Evolutionary conservation across 1,140 invertebrate genomes (phyloP).

Genomic region (Sipha flava): DNA sequence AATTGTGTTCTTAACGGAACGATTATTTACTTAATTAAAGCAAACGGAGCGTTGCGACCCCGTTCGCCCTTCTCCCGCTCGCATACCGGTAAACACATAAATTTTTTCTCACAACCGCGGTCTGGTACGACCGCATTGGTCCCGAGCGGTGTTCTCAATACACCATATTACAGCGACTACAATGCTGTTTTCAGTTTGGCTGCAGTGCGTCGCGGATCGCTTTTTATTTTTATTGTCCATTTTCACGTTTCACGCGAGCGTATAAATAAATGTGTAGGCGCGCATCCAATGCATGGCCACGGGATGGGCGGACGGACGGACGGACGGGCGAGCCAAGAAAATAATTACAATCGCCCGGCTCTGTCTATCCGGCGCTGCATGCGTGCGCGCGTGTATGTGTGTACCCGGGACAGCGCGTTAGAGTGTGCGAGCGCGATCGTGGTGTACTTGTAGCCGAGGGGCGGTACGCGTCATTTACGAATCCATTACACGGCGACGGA

Average conservation of each 20-base stretch:
- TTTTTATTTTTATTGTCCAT: background rate
- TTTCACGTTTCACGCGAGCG: constrained; percentile 10
- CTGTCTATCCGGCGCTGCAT: background rate
- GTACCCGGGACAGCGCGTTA: too few relatives aligned
- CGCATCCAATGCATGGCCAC: background rate
- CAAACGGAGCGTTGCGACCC: too few relatives aligned
- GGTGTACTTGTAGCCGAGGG: background rate
- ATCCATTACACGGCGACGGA: constrained; percentile 8
- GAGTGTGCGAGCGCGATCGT: background rate
- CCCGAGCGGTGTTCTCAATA: too few relatives aligned
- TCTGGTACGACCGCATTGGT: too few relatives aligned
- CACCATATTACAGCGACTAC: too few relatives aligned
- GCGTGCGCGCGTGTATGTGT: background rate
- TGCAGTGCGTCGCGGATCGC: too few relatives aligned
- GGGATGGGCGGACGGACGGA: background rate
- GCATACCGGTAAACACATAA: too few relatives aligned
- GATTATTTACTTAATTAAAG: too few relatives aligned
- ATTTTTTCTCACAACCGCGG: too few relatives aligned
- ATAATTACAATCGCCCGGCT: constrained; percentile 13
- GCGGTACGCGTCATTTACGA: constrained; percentile 29
- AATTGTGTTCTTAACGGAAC: too few relatives aligned
- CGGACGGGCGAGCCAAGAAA: constrained; percentile 19
- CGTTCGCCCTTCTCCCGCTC: too few relatives aligned
- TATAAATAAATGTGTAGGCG: background rate
- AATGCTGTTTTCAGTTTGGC: too few relatives aligned